These are phyloP conservation scores for Hycleus phaleratus DNA, from an alignment of 1,140 invertebrate species.

Conservation along the genomic window DNA sequence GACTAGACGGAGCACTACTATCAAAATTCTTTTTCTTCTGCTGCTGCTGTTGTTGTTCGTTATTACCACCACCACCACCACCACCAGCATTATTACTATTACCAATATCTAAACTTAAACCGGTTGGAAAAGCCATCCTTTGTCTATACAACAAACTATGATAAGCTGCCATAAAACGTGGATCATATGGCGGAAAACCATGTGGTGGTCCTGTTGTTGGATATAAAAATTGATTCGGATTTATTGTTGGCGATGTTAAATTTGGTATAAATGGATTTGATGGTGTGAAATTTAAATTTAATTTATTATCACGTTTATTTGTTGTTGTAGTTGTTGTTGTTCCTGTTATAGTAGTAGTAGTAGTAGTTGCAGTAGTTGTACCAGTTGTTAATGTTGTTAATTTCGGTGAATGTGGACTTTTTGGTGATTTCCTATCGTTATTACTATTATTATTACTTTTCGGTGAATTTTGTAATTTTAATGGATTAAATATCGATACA, in stretches of 20 bases:
- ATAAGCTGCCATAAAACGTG: slow-evolving; percentile 36
- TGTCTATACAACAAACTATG: slow-evolving; percentile 30
- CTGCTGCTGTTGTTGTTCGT: no score
- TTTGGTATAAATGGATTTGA: slow-evolving; percentile 50
- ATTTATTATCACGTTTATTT: slow-evolving; percentile 29
- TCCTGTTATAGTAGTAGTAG: not conserved
- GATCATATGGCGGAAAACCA: slow-evolving; percentile 40
- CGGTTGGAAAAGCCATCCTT: slow-evolving; percentile 26
- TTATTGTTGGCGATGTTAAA: slow-evolving; percentile 43
- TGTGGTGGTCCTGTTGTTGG: slow-evolving; percentile 40
- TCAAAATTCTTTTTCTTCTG: no score
- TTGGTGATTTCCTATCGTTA: slow-evolving; percentile 33
- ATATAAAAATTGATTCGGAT: slow-evolving; percentile 47
- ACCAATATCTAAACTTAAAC: not conserved
- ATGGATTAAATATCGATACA: slow-evolving; percentile 38
- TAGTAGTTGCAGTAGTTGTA: not conserved
- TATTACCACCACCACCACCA: no score
- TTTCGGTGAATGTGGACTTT: slow-evolving; percentile 35
- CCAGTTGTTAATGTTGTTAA: not conserved
- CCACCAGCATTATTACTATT: no score
- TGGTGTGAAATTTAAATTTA: slow-evolving; percentile 37
- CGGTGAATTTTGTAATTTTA: slow-evolving; percentile 35
- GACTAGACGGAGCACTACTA: not conserved
- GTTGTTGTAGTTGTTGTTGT: slow-evolving; percentile 1
- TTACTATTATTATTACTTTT: slow-evolving; percentile 5